Evolutionary conservation across 2,797 vertebrate species (phyloP), one percentile per base, ranked within the genome.

Genomic region (Chanos chanos): DNA sequence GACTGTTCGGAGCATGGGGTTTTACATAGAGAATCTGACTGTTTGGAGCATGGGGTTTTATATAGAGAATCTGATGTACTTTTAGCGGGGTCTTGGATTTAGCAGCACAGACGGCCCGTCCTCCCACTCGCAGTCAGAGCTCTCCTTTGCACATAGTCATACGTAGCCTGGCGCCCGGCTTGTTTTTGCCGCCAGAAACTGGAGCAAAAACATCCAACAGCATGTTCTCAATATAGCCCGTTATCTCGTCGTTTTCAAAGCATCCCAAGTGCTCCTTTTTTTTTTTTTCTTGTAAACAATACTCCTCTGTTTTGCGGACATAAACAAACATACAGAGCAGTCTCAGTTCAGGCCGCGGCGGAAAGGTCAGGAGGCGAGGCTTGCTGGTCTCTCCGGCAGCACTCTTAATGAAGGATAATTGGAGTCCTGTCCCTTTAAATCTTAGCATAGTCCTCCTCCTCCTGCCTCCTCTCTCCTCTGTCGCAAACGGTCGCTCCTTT

Each of bases 91-190:
- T 18, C 36, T 36, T 41, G 47, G 63, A 66, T 66, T 60, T 88
- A 73, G 72, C 87, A 79, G 73, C 83, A 86, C 87, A 88, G 86
- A 90, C 80, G 85, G 83, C 72, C 63, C 45, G 44, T 80, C 83
- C 83, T 81, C 87, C 82, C 75, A 73, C 73, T 64, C 60, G 36
- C 57, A 52, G 61, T 48, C 47, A 44, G 61, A 49, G 57, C 50
- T 62, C 37, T 39, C 50, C 54, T 75, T 54, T 72, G 39, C 60
- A 59, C 37, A 43, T 62, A 60, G 39, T 43, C 63, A 34, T 30
- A 47, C 0, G 62, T 61, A 56, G n/a, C n/a, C n/a, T n/a, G n/a
- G n/a, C n/a, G n/a, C n/a, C n/a, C n/a, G 8, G 16, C 12, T 30
- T 65, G 51, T 68, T 58, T 64, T 49, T 68, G 54, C 68, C 63